These are phyloP conservation scores for Probosciger aterrimus DNA, from an alignment of 2,113 vertebrate genomes.

Conservation along the genomic window DNA sequence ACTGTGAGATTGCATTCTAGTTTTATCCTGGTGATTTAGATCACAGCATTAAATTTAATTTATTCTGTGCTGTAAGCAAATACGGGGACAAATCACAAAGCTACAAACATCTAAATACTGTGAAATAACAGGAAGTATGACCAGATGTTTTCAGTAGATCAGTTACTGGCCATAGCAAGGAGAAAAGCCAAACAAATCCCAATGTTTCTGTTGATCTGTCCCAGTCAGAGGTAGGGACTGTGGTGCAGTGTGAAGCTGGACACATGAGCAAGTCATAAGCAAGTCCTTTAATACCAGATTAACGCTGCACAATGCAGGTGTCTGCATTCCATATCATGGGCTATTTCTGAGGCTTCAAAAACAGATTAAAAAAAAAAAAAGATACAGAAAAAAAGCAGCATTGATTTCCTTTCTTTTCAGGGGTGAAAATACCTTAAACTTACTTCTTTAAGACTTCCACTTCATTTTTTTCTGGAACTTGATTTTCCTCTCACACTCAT, in stretches of 20 bases:
- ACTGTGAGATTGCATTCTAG: neutral
- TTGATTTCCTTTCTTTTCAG: neutral
- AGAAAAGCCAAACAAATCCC: neutral
- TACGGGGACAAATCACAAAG: neutral
- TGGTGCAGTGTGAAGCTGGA: accelerated
- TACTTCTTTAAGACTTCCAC: neutral
- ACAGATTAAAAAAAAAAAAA: neutral
- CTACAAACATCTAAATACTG: neutral
- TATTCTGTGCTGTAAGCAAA: neutral
- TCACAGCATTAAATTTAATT: neutral
- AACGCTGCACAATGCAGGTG: neutral
- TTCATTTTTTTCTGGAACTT: neutral
- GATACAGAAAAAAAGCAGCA: neutral
- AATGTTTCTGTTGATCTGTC: neutral
- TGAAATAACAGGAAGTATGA: neutral
- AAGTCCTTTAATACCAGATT: neutral
- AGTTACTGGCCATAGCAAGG: neutral
- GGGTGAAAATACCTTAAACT: neutral
- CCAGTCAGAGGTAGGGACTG: neutral
- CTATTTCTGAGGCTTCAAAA: neutral
- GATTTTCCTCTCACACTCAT: neutral
- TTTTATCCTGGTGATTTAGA: neutral
- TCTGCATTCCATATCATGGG: neutral
- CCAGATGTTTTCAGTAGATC: neutral
- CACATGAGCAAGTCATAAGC: neutral